Evolutionary conservation across 2,113 vertebrate species (phyloP).

Genomic region (Pristiophorus japonicus): DNA sequence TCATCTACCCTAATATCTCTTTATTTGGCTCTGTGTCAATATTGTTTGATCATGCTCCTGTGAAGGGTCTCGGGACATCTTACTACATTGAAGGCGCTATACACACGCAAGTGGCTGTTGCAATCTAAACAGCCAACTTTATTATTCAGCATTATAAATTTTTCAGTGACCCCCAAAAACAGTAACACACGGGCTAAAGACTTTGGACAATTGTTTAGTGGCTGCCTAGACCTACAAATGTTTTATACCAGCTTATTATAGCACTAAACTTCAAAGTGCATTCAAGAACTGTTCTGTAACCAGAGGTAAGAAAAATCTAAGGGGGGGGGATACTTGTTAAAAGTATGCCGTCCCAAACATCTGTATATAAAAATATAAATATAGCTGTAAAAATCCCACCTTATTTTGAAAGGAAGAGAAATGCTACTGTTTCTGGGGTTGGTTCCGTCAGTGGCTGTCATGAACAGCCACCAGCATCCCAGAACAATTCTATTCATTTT

Average conservation of each 20-base stretch:
- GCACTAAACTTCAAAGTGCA: neutral
- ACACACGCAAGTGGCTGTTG: too few species aligned
- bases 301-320: neutral
- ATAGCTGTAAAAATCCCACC: neutral
- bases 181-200: neutral
- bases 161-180: neutral
- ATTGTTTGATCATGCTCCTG: too few species aligned
- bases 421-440: neutral
- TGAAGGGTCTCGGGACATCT: too few species aligned
- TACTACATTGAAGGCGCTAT: too few species aligned
- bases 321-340: neutral
- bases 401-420: neutral
- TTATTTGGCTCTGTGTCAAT: too few species aligned
- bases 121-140: neutral
- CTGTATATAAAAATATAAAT: neutral
- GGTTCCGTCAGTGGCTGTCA: neutral
- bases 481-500: too few species aligned
- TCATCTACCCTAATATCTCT: too few species aligned
- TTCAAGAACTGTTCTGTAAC: neutral
- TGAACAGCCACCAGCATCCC: neutral
- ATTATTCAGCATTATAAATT: neutral
- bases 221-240: neutral
- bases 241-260: neutral
- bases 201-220: neutral
- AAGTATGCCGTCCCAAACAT: neutral